Conservation (phyloP, 2,888 invertebrate genomes). For the Tridacna crocea region DNA sequence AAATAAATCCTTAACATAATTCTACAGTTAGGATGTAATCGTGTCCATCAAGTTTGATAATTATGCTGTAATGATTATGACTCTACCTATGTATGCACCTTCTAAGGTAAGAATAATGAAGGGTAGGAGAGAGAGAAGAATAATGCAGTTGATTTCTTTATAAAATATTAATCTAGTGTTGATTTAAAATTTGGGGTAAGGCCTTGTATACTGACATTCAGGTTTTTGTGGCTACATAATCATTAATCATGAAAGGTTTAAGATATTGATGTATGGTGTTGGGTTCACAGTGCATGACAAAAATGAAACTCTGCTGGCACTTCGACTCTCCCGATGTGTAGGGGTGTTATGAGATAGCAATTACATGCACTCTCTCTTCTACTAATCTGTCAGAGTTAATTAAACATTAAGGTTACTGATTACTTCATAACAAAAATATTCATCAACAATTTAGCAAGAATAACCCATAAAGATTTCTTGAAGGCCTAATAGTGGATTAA, state of each 20-base stretch:
- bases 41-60: no score
- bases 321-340: slow-evolving; percentile 68
- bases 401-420: slow-evolving; percentile 3
- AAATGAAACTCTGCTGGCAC: slow-evolving; percentile 81
- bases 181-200: slow-evolving; percentile 22
- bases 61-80: no score
- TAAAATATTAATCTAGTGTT: slow-evolving; percentile 46
- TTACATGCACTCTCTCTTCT: background rate
- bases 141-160: slow-evolving; percentile 31
- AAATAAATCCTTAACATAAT: no score
- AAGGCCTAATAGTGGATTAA: slow-evolving; percentile 29
- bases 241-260: slow-evolving; percentile 76
- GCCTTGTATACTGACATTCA: slow-evolving; percentile 33
- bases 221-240: slow-evolving; percentile 59
- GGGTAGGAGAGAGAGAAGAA: background rate
- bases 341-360: slow-evolving; percentile 32
- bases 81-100: no score
- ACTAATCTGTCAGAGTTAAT: background rate
- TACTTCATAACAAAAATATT: background rate
- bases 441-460: background rate
- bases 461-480: background rate
- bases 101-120: no score
- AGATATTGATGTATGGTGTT: slow-evolving; percentile 82
- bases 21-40: no score
- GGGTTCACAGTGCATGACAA: slow-evolving; percentile 80